Conservation (phyloP, 2,797 vertebrate genomes). For the Telmatherina bonti region DNA sequence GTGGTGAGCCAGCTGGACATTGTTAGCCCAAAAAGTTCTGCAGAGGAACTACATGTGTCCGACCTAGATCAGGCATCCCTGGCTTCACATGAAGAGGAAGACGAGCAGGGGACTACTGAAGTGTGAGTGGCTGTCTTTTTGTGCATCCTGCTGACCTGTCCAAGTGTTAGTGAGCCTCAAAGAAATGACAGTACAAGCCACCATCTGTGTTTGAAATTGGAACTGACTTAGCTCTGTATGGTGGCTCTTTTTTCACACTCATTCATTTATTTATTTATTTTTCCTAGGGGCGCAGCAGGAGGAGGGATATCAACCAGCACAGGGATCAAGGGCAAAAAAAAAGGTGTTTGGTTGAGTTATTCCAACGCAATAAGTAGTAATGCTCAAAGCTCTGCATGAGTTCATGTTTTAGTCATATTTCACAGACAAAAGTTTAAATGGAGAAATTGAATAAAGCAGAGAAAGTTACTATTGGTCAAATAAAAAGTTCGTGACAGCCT, state of each 20-base stretch:
- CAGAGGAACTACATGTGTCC: constrained; percentile 60
- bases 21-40: constrained; percentile 54
- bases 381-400: neutral
- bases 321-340: constrained; percentile 68
- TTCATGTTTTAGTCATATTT: constrained; percentile 7
- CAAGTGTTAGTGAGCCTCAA: constrained; percentile 18
- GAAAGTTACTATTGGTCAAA: constrained; percentile 2
- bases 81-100: constrained; percentile 52
- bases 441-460: constrained; percentile 16
- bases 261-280: constrained; percentile 20
- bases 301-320: constrained; percentile 32
- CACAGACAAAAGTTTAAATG: constrained; percentile 5
- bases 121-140: constrained; percentile 70
- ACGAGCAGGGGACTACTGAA: constrained; percentile 49
- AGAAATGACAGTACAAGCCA: constrained; percentile 18
- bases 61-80: constrained; percentile 61
- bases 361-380: neutral
- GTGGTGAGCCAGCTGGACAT: constrained; percentile 80
- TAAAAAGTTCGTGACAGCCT: constrained; percentile 14
- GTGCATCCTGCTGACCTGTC: constrained; percentile 22
- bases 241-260: constrained; percentile 18
- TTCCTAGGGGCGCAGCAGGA: constrained; percentile 46
- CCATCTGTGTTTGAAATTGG: constrained; percentile 41
- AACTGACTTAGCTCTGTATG: constrained; percentile 37
- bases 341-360: constrained; percentile 40